A percentile compares a stretch with the other conserved stretches of the same genome.
Evolutionary conservation across 2,888 invertebrate genomes (phyloP).

Genomic region (Drosophila tanythrix): DNA sequence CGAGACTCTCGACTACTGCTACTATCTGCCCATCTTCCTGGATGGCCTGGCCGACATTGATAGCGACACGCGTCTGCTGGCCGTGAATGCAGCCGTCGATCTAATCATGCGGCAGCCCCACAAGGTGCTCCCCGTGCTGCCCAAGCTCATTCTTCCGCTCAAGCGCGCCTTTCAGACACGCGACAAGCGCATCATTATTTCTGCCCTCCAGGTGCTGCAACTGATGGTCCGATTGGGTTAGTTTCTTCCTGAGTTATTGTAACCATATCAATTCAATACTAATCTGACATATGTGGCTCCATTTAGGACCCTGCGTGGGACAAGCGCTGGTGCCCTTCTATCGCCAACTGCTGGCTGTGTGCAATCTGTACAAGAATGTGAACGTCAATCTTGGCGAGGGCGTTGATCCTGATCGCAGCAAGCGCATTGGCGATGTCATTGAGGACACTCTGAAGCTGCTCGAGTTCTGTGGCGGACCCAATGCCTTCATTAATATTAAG

Average conservation of each 20-base stretch:
- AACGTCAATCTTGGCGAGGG: constrained; percentile 93
- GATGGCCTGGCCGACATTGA: constrained; percentile 94
- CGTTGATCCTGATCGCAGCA: constrained; percentile 94
- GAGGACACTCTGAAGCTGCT: constrained; percentile 96
- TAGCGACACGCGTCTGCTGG: constrained; percentile 93
- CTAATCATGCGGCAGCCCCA: constrained; percentile 87
- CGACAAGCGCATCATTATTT: constrained; percentile 91
- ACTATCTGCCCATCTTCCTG: constrained; percentile 97
- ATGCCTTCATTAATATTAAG: constrained; percentile 98
- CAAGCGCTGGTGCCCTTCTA: constrained; percentile 98
- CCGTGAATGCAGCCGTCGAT: constrained; percentile 93
- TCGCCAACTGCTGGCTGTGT: constrained; percentile 94
- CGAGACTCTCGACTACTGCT: constrained; percentile 91
- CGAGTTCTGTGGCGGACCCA: constrained; percentile 96
- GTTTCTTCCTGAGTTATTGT: constrained; percentile 5
- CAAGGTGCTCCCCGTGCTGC: constrained; percentile 91
- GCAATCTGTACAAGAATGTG: constrained; percentile 91
- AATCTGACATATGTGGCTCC: too few species aligned
- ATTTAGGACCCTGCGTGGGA: constrained; percentile 87
- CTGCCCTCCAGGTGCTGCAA: constrained; percentile 93
- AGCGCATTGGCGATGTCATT: constrained; percentile 95
- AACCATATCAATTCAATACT: fast-evolving
- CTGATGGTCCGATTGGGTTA: constrained; percentile 92
- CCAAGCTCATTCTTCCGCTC: constrained; percentile 95
- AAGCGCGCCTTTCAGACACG: constrained; percentile 95